These are phyloP conservation scores for Enteromius mattozi DNA, from an alignment of 2,797 vertebrate genomes.

Conservation along the genomic window DNA sequence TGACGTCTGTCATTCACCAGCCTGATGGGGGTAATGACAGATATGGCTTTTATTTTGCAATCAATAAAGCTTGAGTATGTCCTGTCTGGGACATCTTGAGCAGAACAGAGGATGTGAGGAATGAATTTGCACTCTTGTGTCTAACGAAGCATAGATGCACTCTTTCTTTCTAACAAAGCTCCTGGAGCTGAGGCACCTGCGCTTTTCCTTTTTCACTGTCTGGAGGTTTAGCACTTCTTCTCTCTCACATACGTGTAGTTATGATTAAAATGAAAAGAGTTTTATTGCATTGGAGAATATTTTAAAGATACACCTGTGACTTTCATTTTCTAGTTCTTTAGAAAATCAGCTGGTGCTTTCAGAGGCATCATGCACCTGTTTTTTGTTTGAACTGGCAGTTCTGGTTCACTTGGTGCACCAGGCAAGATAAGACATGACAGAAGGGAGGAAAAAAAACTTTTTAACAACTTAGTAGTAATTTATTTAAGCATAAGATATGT, in stretches of 20 bases:
- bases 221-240: not conserved
- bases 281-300: not conserved
- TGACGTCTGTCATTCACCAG: conserved; percentile 19
- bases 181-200: conserved; percentile 44
- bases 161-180: not conserved
- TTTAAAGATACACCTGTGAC: not conserved
- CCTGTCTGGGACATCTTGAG: conserved; percentile 6
- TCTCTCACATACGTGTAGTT: not conserved
- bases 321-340: not conserved
- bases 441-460: not conserved
- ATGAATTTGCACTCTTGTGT: conserved; percentile 46
- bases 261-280: not conserved
- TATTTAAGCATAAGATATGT: conserved; percentile 1
- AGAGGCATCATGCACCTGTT: not conserved
- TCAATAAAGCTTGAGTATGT: conserved; percentile 39
- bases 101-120: not conserved
- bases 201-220: not conserved
- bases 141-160: conserved; percentile 47
- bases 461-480: not conserved
- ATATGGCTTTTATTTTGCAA: conserved; percentile 6
- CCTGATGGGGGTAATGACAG: conserved; percentile 10
- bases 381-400: conserved; percentile 4
- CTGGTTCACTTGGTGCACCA: not conserved
- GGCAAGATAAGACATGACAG: conserved; percentile 7
- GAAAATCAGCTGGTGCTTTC: not conserved